These are phyloP conservation scores for Oedothorax gibbosus DNA, from an alignment of 1,140 invertebrate genomes.

Conservation along the genomic window DNA sequence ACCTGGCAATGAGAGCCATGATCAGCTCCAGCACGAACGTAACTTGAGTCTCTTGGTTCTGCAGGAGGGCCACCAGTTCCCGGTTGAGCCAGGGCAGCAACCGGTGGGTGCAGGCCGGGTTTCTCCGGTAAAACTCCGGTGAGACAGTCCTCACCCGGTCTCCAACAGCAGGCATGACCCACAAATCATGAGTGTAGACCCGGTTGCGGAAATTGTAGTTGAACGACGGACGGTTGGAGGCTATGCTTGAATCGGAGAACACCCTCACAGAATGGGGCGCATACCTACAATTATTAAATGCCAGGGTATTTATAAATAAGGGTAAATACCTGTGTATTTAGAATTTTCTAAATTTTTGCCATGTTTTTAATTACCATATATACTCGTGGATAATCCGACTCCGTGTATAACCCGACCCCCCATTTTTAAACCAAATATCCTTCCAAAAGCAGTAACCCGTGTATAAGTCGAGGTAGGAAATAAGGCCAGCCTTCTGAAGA, in stretches of 20 bases:
- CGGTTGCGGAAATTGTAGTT: constrained; percentile 73
- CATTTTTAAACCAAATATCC: no score
- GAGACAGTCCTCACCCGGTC: constrained; percentile 78
- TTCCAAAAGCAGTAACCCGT: no score
- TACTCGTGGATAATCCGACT: no score
- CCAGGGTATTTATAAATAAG: no score
- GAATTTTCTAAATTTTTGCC: no score
- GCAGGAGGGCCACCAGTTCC: constrained; percentile 79
- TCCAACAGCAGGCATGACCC: constrained; percentile 76
- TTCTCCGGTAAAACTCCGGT: constrained; percentile 79
- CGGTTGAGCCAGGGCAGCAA: constrained; percentile 89
- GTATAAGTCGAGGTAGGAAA: no score
- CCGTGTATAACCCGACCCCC: no score
- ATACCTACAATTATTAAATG: constrained; percentile 38
- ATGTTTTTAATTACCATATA: no score
- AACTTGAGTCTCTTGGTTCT: constrained; percentile 72
- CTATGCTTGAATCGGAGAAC: background rate
- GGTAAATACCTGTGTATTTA: no score
- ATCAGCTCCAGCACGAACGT: constrained; percentile 78
- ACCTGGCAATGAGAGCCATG: constrained; percentile 75
- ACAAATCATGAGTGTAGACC: constrained; percentile 82
- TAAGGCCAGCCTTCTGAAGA: no score
- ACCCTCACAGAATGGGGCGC: constrained; percentile 45
- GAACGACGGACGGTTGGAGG: constrained; percentile 3
- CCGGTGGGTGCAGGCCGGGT: constrained; percentile 82